These are phyloP conservation scores for Hippocampus zosterae DNA, from an alignment of 2,113 vertebrate species.

Conservation along the genomic window DNA sequence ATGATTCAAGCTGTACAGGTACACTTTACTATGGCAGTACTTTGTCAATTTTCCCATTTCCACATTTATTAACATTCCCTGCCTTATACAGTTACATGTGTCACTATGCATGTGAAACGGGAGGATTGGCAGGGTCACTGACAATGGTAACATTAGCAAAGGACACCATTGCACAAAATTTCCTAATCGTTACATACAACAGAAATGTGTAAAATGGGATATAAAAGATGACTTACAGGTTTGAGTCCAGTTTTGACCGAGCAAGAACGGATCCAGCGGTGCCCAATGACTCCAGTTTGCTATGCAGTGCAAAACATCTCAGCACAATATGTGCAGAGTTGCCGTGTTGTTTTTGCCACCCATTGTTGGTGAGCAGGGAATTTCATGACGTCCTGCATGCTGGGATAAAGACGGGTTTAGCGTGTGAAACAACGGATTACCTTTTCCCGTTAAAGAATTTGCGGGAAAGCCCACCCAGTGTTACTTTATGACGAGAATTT, in stretches of 20 bases:
- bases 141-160: neutral
- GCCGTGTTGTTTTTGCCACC: slow-evolving; percentile 51
- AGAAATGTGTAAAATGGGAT: neutral
- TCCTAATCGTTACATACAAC: neutral
- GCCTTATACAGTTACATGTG: no score
- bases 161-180: neutral
- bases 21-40: neutral
- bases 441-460: neutral
- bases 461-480: no score
- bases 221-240: slow-evolving; percentile 38
- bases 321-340: slow-evolving; percentile 27
- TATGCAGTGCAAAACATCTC: neutral
- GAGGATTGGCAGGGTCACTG: no score
- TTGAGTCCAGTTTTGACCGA: neutral
- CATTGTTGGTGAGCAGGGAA: slow-evolving; percentile 49
- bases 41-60: neutral
- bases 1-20: slow-evolving; percentile 99
- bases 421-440: slow-evolving; percentile 43
- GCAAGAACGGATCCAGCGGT: neutral
- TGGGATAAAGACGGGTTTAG: slow-evolving; percentile 38
- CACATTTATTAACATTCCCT: neutral
- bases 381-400: slow-evolving; percentile 43
- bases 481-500: no score
- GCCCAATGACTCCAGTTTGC: neutral
- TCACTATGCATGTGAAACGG: no score